Evolutionary conservation across 2,113 vertebrate species (phyloP).

Genomic region (Oreochromis spilurus): DNA sequence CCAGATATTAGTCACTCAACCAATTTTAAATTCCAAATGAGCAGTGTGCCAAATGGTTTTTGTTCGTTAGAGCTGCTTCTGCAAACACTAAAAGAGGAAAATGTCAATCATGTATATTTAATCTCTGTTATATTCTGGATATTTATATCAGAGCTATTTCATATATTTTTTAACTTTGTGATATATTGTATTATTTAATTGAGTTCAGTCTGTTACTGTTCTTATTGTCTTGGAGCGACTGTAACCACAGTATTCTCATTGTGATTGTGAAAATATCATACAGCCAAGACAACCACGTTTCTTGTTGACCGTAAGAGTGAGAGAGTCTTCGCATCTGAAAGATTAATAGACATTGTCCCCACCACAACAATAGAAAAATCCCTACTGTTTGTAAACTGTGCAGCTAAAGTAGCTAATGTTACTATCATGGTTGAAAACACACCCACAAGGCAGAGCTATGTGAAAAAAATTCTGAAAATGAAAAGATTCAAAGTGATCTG

Average conservation of each 20-base stretch:
- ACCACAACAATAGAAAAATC: not conserved
- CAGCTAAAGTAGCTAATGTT: not conserved
- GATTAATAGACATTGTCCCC: accelerated
- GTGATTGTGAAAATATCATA: not conserved
- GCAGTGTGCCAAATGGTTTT: accelerated
- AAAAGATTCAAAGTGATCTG: not conserved
- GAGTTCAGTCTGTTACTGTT: accelerated
- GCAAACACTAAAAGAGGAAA: not conserved
- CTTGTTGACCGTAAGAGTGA: accelerated
- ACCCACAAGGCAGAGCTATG: not conserved
- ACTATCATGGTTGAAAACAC: accelerated
- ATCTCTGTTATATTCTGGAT: not conserved
- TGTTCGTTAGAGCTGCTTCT: accelerated
- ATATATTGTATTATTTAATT: not conserved
- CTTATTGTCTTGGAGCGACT: not conserved
- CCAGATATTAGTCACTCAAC: accelerated
- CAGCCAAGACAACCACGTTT: not conserved
- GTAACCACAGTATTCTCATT: not conserved
- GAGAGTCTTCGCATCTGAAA: not conserved
- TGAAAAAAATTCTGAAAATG: not conserved
- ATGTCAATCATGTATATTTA: not conserved
- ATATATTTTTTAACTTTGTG: not conserved
- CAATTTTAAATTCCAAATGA: accelerated
- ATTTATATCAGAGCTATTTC: not conserved
- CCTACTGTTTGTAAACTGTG: accelerated